Conservation (phyloP, 2,113 vertebrate genomes). For the Tetraodon nigroviridis region DNA sequence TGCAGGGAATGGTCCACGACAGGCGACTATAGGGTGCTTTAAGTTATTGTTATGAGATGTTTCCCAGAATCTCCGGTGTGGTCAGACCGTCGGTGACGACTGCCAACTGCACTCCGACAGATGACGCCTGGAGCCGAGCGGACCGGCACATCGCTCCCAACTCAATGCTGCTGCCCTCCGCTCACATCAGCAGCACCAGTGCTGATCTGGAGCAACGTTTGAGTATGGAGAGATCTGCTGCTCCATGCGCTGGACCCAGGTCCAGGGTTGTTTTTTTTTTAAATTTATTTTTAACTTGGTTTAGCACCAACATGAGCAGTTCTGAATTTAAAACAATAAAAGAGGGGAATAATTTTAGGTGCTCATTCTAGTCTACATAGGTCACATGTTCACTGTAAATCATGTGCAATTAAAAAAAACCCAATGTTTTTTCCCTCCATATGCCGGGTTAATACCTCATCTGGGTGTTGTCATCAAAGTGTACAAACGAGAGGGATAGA, state of each 20-base stretch:
- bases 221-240: conserved; percentile 70
- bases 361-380: too few relatives aligned
- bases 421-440: not conserved
- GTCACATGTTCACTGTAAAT: too few relatives aligned
- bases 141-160: conserved; percentile 25
- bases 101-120: conserved; percentile 31
- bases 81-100: conserved; percentile 21
- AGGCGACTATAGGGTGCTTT: not conserved
- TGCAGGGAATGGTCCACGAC: conserved; percentile 4
- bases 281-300: too few relatives aligned
- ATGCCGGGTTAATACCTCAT: conserved; percentile 5
- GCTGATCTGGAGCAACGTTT: conserved; percentile 70
- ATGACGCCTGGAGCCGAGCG: conserved; percentile 20
- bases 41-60: conserved; percentile 12
- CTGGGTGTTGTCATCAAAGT: conserved; percentile 30
- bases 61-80: conserved; percentile 4
- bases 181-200: not conserved
- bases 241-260: conserved; percentile 31
- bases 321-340: too few relatives aligned
- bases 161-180: conserved; percentile 1
- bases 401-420: not conserved
- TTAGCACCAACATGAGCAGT: too few relatives aligned
- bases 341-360: too few relatives aligned
- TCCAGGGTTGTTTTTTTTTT: too few relatives aligned
- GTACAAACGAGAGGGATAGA: conserved; percentile 24